Evolutionary conservation across 2,888 invertebrate genomes (phyloP).

Genomic region (Eupeodes luniger): DNA sequence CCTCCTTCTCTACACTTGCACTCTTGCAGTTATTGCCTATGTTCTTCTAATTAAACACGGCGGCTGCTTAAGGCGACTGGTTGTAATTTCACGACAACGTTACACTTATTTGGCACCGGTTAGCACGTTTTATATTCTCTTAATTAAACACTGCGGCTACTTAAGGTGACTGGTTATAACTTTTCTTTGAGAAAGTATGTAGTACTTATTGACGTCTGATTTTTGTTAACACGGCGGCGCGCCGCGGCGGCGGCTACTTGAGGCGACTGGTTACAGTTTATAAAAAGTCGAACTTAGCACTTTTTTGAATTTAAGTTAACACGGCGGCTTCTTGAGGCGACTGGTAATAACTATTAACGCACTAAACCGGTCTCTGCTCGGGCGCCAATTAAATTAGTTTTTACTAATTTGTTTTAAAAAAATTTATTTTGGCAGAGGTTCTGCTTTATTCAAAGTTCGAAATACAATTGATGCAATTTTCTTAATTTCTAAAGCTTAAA

Average conservation of each 20-base stretch:
- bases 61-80: constrained; percentile 6
- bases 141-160: no score
- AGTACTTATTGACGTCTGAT: not conserved
- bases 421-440: no score
- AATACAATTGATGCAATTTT: no score
- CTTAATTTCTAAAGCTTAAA: no score
- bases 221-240: constrained; percentile 1
- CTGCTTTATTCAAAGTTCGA: no score
- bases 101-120: not conserved
- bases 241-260: constrained; percentile 1
- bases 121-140: not conserved
- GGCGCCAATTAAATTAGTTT: not conserved
- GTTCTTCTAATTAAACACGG: not conserved
- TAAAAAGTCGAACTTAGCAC: no score
- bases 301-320: no score
- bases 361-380: not conserved
- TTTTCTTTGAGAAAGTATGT: not conserved
- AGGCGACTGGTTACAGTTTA: constrained; percentile 1
- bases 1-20: constrained; percentile 8
- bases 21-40: constrained; percentile 2
- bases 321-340: no score
- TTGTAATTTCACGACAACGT: not conserved
- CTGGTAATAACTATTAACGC: not conserved
- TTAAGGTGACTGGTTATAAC: not conserved
- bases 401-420: no score